These are phyloP conservation scores for Zaprionus vittiger DNA, from an alignment of 1,140 invertebrate genomes.

Conservation along the genomic window DNA sequence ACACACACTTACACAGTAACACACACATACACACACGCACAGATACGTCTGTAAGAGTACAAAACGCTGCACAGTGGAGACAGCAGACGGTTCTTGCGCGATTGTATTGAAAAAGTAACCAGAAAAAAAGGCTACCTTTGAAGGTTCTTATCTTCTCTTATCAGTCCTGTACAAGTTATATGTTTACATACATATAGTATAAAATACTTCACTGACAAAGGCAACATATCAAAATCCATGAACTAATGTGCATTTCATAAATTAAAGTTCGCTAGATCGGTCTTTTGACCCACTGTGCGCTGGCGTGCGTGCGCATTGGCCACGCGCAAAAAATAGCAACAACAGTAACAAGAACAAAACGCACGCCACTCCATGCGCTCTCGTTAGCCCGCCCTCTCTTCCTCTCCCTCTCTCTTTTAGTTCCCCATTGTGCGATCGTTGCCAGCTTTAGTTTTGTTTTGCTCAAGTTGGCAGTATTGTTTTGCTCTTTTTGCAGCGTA, in stretches of 20 bases:
- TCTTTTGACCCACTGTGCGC: not conserved
- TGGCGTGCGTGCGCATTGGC: constrained; percentile 32
- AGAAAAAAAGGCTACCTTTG: constrained; percentile 10
- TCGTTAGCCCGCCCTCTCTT: not conserved
- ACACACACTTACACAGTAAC: constrained; percentile 6
- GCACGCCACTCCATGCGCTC: not conserved
- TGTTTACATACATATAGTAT: too few species aligned
- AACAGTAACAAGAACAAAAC: constrained; percentile 27
- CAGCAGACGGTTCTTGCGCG: too few species aligned
- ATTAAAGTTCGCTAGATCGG: too few species aligned
- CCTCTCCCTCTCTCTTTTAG: not conserved
- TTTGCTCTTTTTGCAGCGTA: constrained; percentile 29
- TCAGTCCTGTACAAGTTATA: too few species aligned
- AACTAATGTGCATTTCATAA: too few species aligned
- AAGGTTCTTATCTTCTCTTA: too few species aligned
- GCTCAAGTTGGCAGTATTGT: constrained; percentile 33
- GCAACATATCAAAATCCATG: too few species aligned
- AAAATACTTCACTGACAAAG: too few species aligned
- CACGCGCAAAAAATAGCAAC: constrained; percentile 10
- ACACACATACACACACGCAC: not conserved
- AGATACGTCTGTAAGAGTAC: constrained; percentile 6
- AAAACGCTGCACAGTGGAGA: not conserved
- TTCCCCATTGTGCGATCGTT: not conserved
- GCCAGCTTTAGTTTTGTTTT: constrained; percentile 11
- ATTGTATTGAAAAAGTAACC: not conserved